Evolutionary conservation across 2,113 vertebrate genomes (phyloP).

Genomic region (Holacanthus passer): DNA sequence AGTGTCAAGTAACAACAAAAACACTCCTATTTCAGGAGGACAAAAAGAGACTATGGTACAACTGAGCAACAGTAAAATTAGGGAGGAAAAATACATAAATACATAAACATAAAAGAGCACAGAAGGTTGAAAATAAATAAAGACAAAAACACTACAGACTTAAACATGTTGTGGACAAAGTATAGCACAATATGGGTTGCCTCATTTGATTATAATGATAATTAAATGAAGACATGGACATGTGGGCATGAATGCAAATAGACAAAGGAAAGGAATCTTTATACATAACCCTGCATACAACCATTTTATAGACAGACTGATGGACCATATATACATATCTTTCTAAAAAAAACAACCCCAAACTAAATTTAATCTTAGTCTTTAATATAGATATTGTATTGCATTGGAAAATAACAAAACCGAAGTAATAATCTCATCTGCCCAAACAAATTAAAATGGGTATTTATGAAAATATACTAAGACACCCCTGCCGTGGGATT

Average conservation of each 20-base stretch:
- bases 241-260: not conserved
- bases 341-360: no score
- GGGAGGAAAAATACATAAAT: not conserved
- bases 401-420: no score
- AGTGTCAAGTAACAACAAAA: slow-evolving; percentile 33
- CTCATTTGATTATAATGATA: not conserved
- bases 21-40: slow-evolving; percentile 17
- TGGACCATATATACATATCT: no score
- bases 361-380: no score
- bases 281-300: not conserved
- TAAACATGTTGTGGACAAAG: not conserved
- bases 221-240: not conserved
- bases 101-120: no score
- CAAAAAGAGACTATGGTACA: not conserved
- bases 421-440: no score
- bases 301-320: not conserved
- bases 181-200: not conserved
- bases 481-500: no score
- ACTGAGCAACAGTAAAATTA: not conserved
- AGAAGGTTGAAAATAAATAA: not conserved
- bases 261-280: not conserved
- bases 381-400: no score
- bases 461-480: no score
- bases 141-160: not conserved
- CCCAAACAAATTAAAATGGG: no score